phyloP scores from a whole-genome alignment of 2,113 vertebrate genomes.

The Platysteira castanea region DNA sequence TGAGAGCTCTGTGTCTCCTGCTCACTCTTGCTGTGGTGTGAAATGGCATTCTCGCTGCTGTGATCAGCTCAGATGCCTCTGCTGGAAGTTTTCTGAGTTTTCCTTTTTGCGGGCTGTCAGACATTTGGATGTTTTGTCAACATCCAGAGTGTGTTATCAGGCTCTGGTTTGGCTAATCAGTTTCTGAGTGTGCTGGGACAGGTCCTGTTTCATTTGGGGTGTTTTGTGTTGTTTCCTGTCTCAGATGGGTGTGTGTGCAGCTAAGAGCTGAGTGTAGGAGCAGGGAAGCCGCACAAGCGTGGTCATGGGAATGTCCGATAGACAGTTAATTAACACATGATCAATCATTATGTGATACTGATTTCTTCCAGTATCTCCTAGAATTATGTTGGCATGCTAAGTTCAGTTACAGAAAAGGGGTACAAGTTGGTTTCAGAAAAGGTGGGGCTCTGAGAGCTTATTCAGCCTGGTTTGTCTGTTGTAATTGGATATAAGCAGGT shows the following conservation, averaged over 20 bases:
- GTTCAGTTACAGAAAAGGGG: neutral
- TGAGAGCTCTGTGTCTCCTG: neutral
- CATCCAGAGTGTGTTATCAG: neutral
- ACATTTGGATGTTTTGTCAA: neutral
- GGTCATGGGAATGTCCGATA: neutral
- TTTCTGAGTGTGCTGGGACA: neutral
- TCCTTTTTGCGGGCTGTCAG: neutral
- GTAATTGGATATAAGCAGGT: neutral
- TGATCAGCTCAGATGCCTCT: neutral
- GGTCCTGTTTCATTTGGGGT: neutral
- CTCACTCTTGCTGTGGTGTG: neutral
- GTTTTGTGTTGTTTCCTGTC: neutral
- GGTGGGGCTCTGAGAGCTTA: neutral
- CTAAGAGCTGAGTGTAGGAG: neutral
- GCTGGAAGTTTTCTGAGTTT: neutral
- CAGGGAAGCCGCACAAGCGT: neutral
- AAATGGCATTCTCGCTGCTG: neutral
- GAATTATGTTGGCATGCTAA: neutral
- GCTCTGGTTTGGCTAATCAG: neutral
- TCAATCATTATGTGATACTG: neutral
- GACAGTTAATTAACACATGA: neutral
- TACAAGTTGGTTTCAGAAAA: neutral
- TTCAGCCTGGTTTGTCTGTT: neutral
- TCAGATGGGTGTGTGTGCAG: neutral
- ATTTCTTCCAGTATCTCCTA: neutral